Evolutionary conservation across 1,140 invertebrate genomes (phyloP), one percentile per base, ranked within the genome.

Genomic region (Macrostomum lignano): DNA sequence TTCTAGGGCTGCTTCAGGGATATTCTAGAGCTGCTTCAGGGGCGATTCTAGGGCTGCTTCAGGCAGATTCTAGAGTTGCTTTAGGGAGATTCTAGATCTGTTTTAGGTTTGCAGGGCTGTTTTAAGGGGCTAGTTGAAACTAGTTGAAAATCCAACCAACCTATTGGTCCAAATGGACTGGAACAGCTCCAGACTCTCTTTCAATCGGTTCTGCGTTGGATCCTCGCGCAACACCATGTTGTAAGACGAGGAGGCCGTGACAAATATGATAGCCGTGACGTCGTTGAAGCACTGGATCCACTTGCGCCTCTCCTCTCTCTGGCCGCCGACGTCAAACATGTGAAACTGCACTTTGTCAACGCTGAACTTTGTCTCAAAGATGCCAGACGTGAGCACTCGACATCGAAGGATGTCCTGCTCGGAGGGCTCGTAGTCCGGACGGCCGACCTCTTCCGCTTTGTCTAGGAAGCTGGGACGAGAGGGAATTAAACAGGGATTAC

Each of bases 201-300:
- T 64, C 45, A 96, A 71, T 54, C 88, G 67, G 66, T 96, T 88
- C 66, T 94, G 84, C 49, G 75, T 91, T 51, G 81, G 74, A 60
- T 96, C 88, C 67, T 98, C 88, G 51, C 84, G 69, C 53, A 96
- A 70, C 49, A 93, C 84, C 74, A 96, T 84, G 64, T 96, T 94
- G 67, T 93, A 96, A 47, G 79, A 88, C 63, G 79, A 88, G 61
- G 79, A 93, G 36, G 86, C 86, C 43, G 86, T 93, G 49, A 96
- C 84, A 64, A 93, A 94, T 51, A 94, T 94, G 57, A 96, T 96
- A 54, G 88, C 88, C 40, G 88, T 96, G 44, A 98, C 86, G 64
- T 96, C 86, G 63, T 96, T 96, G 65, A 98, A 98, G 64, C 88
- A 98, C 63, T 96, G 86, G 60, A 96, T 96, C 88, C 88, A 98